Evolutionary conservation across 2,888 invertebrate genomes (phyloP), one percentile per base, ranked within the genome.

Genomic region (Charanyca ferruginea): DNA sequence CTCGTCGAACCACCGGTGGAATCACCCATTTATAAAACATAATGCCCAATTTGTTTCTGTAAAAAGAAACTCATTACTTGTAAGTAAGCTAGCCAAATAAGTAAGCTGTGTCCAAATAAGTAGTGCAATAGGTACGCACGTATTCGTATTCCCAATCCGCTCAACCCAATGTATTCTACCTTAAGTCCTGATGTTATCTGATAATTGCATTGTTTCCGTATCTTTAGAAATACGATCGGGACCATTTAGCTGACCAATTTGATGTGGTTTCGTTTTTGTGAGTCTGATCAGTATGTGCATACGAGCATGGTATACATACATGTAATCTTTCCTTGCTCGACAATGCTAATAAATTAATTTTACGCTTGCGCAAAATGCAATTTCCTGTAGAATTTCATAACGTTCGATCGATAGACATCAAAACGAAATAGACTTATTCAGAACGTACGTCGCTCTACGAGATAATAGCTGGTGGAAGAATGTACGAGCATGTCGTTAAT

Each of bases 301-400:
- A 20, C 38, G 18, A 38, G 5, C 38, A 4, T 8, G 2, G 38
- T 68, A 35, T 16, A 22, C 18, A 57, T 25, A 32, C 35, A 1
- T 42, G 22, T 5, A 11, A 35, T 22, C 18, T 65, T 44, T 32
- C 22, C n/a, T 42, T 52, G 18, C 20, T 41, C 25, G 25, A 54
- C 23, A 51, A 38, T 32, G 54, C 11, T 67, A 25, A 58, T 53
- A 58, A 66, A 57, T 53, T 44, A 74, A 67, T 65, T 49, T 55
- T 16, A 47, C 32, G 67, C 45, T 67, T 44, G 53, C 52, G 53
- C 44, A 53, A 58, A 73, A 73, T 74, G 57, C 67, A 66, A 59
- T 74, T 71, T 74, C 53, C 58, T 59, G 58, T 59, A 53, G 38
- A 58, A 53, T 45, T 73, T 54, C 48, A 59, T 47, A 52, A 22